phyloP scores from a whole-genome alignment of 2,113 vertebrate species.

The Phrynosoma blainvillii region DNA sequence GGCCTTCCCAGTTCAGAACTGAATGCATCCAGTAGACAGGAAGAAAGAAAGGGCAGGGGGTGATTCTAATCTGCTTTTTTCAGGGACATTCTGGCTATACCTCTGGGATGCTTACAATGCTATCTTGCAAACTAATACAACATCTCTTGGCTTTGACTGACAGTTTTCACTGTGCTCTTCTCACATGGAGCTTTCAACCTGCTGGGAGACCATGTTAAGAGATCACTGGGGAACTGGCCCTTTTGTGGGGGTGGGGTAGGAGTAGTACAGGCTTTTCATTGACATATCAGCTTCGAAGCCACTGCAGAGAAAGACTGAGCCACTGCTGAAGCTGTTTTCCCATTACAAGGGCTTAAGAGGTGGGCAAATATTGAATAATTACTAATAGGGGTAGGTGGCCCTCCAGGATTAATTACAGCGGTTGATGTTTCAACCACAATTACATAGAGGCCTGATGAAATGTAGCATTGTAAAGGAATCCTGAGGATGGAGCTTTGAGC shows the following conservation, averaged over 20 bases:
- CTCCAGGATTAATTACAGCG: slow-evolving; percentile 42
- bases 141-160: slow-evolving; percentile 17
- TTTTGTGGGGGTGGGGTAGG: neutral
- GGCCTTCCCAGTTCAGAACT: neutral
- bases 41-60: neutral
- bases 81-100: neutral
- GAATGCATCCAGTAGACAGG: neutral
- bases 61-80: neutral
- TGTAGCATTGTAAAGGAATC: slow-evolving; percentile 40
- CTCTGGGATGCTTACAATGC: slow-evolving; percentile 1
- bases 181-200: slow-evolving; percentile 23
- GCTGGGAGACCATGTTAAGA: slow-evolving; percentile 1
- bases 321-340: neutral
- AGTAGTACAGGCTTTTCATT: neutral
- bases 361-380: slow-evolving; percentile 38
- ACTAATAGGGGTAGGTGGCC: slow-evolving; percentile 10
- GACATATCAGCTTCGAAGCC: neutral
- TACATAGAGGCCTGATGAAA: slow-evolving; percentile 41
- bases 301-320: neutral
- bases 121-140: neutral
- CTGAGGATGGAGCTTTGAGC: slow-evolving; percentile 35
- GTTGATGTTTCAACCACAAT: neutral
- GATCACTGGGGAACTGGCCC: slow-evolving; percentile 11
- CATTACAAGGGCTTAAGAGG: slow-evolving; percentile 18
- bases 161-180: slow-evolving; percentile 4